Evolutionary conservation across 2,797 vertebrate genomes (phyloP).

Genomic region (Antrozous pallidus): DNA sequence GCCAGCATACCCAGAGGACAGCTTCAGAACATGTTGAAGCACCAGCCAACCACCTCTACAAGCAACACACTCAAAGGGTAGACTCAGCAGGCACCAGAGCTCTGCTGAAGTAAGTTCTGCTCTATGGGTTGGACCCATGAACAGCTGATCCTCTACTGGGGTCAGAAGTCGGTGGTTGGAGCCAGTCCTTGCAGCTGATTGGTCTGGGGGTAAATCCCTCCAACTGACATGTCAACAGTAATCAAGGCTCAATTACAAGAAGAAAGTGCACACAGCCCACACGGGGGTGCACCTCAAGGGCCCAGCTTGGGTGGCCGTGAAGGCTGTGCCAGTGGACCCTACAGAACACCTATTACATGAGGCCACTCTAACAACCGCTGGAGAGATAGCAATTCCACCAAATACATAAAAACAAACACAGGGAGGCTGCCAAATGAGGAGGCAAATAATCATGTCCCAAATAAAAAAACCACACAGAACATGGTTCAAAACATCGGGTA

Average conservation of each 20-base stretch:
- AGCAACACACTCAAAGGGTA: neutral
- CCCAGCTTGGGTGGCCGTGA: neutral
- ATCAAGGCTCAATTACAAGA: neutral
- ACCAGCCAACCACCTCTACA: neutral
- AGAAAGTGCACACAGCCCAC: neutral
- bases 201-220: neutral
- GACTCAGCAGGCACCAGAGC: neutral
- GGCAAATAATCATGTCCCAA: neutral
- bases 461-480: neutral
- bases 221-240: neutral
- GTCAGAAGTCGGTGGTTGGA: neutral
- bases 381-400: neutral
- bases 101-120: neutral
- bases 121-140: neutral
- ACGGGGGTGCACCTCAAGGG: neutral
- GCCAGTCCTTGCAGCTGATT: neutral
- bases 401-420: neutral
- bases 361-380: neutral
- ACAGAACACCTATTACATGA: neutral
- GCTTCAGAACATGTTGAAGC: neutral
- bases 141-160: neutral
- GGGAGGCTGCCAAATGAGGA: neutral
- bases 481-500: neutral
- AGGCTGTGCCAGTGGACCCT: neutral
- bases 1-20: neutral